These are phyloP conservation scores for Vimba vimba DNA, from an alignment of 2,113 vertebrate genomes.

Conservation along the genomic window DNA sequence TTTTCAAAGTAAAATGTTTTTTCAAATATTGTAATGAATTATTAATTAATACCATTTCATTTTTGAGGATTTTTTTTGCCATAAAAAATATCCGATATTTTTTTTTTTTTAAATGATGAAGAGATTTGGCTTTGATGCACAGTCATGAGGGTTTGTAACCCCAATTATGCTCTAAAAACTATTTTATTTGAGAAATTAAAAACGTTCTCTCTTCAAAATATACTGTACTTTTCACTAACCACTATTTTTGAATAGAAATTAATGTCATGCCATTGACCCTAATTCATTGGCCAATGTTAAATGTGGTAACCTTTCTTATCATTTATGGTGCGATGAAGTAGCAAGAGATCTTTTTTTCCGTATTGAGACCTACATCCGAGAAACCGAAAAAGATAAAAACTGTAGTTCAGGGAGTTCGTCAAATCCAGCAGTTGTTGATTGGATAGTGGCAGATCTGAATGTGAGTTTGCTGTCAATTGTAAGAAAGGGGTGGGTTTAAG, in stretches of 20 bases:
- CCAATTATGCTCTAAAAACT: not conserved
- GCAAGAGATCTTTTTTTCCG: not conserved
- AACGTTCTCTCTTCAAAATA: not conserved
- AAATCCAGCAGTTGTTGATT: not conserved
- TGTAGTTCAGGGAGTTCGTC: not conserved
- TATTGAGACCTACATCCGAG: not conserved
- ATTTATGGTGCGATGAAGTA: not conserved
- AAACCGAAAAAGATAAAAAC: not conserved
- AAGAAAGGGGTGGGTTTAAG: not conserved
- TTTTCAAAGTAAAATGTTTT: not conserved
- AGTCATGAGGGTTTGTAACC: not conserved
- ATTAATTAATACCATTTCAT: not conserved
- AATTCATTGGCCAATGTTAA: not conserved
- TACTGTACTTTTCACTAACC: not conserved
- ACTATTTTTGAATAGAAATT: not conserved
- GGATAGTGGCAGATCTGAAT: not conserved
- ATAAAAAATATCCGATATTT: not conserved
- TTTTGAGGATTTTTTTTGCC: not conserved
- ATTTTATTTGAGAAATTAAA: not conserved
- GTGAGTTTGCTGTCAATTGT: not conserved
- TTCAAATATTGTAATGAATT: not conserved
- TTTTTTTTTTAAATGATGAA: not conserved
- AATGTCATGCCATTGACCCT: not conserved
- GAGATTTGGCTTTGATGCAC: not conserved
- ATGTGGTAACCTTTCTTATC: not conserved